Evolutionary conservation across 2,888 invertebrate species (phyloP).

Genomic region (Ligdia adustata): DNA sequence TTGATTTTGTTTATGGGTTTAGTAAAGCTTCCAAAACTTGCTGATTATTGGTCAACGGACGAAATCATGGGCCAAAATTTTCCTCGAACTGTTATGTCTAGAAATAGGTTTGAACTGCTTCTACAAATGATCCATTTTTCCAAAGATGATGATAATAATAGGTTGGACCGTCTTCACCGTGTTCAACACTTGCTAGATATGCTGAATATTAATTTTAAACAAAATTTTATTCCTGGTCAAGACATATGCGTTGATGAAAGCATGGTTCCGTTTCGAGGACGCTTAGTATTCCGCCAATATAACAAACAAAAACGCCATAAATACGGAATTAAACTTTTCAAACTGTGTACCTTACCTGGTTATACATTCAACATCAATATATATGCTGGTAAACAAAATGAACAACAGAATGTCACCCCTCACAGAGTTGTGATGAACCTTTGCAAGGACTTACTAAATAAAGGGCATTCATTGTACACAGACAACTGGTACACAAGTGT

Average conservation of each 20-base stretch:
- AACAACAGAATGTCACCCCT: conserved; percentile 39
- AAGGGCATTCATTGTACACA: conserved; percentile 35
- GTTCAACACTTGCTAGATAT: conserved; percentile 11
- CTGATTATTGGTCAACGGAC: conserved; percentile 45
- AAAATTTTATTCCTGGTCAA: conserved; percentile 22
- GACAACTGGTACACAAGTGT: conserved; percentile 45
- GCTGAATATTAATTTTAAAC: conserved; percentile 26
- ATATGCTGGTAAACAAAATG: conserved; percentile 43
- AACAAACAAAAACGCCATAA: no score
- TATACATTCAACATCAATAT: no score
- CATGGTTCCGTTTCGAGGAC: no score
- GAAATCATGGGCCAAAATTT: conserved; percentile 36
- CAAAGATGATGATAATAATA: not conserved
- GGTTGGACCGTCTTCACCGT: conserved; percentile 7
- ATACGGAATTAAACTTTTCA: no score
- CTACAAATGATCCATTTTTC: conserved; percentile 35
- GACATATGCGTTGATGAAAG: conserved; percentile 10
- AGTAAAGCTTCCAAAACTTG: conserved; percentile 41
- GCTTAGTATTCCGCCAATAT: no score
- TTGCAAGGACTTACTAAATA: conserved; percentile 40
- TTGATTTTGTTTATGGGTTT: conserved; percentile 48
- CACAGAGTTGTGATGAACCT: conserved; percentile 42
- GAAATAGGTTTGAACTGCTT: conserved; percentile 46
- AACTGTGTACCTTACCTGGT: no score
- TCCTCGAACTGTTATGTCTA: conserved; percentile 40